Evolutionary conservation across 2,797 vertebrate genomes (phyloP).

Genomic region (Tenualosa thibaudeaui): DNA sequence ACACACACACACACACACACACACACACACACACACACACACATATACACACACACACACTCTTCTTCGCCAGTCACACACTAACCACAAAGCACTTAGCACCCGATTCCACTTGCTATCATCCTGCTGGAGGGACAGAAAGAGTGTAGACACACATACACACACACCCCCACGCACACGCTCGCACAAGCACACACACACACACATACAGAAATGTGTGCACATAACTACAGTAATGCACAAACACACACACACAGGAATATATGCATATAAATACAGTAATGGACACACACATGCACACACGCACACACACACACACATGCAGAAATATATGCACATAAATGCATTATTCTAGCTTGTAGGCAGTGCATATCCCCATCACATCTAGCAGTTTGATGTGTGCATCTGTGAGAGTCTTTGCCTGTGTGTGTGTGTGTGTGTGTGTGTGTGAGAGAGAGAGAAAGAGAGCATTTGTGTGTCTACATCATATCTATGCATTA

Average conservation of each 20-base stretch:
- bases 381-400: neutral
- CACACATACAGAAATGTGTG: neutral
- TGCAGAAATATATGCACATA: neutral
- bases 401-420: neutral
- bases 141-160: neutral
- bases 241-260: neutral
- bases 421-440: slow-evolving; percentile 27
- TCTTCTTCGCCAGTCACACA: neutral
- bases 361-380: neutral
- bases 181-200: neutral
- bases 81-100: neutral
- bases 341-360: slow-evolving; percentile 2
- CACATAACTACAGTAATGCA: neutral
- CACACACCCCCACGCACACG: neutral
- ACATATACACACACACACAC: neutral
- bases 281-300: neutral
- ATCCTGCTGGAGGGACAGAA: neutral
- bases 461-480: neutral
- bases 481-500: too few species aligned
- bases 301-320: neutral
- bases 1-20: neutral
- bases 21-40: neutral
- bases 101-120: neutral
- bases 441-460: slow-evolving; percentile 32
- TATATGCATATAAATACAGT: neutral